Evolutionary conservation across 2,113 vertebrate genomes (phyloP), one percentile per base, ranked within the genome.

Genomic region (Propithecus coquereli): DNA sequence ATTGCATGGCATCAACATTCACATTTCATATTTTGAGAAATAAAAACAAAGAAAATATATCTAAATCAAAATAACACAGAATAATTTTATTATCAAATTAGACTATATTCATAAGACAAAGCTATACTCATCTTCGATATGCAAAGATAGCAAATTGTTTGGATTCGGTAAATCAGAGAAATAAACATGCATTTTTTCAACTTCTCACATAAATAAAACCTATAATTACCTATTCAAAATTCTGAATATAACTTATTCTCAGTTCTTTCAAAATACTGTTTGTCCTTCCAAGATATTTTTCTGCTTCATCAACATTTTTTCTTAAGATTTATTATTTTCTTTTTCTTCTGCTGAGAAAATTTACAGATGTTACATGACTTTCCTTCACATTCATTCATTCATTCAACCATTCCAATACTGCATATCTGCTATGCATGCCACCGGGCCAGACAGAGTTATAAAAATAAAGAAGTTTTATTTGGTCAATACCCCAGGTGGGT

Each of bases 161-260:
- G 68, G 68, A 86, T 87, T 80, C 88, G 93, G 77, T 40, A 82
- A 93, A 63, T 77, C 83, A 91, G 91, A 80, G 76, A 92, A 96
- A 83, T 76, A 94, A 68, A 86, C 16, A 57, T 8, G 27, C 45
- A 9, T 32, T 79, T 91, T 84, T 94, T 91, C 50, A 73, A 73
- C 82, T 86, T 85, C 47, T 91, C 65, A 68, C 57, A 96, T 71
- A 81, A 81, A 95, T 90, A 94, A 90, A 96, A 37, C 43, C 95
- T 79, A 17, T 87, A 84, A 96, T 96, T 88, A 74, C 57, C 86
- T 91, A 81, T 65, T 96, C 68, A 82, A 20, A 79, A 80, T 82
- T 77, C 68, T 34, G n/a, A 84, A 7, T 68, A 30, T 86, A 82
- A 77, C 40, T 81, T 76, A 63, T 45, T 74, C 32, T 71, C 71